A percentile compares a stretch with the other conserved stretches of the same genome.
phyloP scores from a whole-genome alignment of 2,113 vertebrate species.

The Nothocercus julius region DNA sequence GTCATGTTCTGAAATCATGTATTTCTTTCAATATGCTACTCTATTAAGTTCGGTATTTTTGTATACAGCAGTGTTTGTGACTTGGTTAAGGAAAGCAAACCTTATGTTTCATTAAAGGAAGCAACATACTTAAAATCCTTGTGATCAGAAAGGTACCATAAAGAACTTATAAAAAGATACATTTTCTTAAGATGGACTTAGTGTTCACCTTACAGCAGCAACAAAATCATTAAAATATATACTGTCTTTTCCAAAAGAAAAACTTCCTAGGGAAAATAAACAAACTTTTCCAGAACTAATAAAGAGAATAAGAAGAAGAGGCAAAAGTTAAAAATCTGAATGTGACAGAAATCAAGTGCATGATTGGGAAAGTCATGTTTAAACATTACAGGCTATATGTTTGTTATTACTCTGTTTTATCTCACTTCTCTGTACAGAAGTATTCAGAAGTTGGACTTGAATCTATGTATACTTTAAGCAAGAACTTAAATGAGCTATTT shows the following conservation, averaged over 20 bases:
- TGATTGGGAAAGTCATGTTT: neutral
- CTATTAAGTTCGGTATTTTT: neutral
- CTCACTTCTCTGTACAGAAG: neutral
- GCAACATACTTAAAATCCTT: neutral
- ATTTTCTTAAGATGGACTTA: neutral
- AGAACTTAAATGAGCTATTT: neutral
- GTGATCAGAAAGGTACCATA: neutral
- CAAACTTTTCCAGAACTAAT: neutral
- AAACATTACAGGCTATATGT: neutral
- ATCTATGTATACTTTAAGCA: neutral
- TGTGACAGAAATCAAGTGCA: neutral
- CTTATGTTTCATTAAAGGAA: neutral
- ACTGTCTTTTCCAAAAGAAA: neutral
- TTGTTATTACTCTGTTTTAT: neutral
- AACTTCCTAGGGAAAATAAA: accelerated
- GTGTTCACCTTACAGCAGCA: neutral
- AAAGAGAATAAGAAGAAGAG: neutral
- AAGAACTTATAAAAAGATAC: accelerated
- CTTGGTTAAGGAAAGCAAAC: neutral
- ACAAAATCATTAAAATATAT: neutral
- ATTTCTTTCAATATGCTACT: neutral
- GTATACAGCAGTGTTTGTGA: accelerated
- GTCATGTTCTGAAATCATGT: neutral
- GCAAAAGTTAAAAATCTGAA: neutral
- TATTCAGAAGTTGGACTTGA: neutral